Evolutionary conservation across 1,140 invertebrate genomes (phyloP).

Genomic region (Zaprionus inermis): DNA sequence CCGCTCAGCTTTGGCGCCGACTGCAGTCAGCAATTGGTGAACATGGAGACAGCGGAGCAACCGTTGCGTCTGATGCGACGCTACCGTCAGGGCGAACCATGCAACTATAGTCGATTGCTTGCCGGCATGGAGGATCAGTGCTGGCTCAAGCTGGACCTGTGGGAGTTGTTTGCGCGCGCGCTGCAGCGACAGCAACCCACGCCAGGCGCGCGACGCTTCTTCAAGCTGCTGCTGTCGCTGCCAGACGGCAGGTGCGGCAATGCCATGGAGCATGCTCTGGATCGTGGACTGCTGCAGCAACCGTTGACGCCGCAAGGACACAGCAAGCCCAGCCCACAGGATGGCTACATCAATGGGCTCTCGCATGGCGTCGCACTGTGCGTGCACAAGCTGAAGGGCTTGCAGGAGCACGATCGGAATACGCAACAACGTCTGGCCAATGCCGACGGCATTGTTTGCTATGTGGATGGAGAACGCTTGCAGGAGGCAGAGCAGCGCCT

Average conservation of each 20-base stretch:
- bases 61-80: conserved; percentile 66
- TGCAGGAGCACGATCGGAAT: not conserved
- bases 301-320: conserved; percentile 15
- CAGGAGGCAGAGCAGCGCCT: conserved; percentile 20
- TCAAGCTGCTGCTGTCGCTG: conserved; percentile 88
- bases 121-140: conserved; percentile 50
- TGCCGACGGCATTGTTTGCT: conserved; percentile 64
- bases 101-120: conserved; percentile 59
- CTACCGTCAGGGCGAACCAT: conserved; percentile 69
- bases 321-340: not conserved
- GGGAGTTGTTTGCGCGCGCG: conserved; percentile 40
- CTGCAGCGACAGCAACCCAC: not conserved
- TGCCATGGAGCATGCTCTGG: conserved; percentile 60
- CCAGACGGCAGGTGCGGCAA: conserved; percentile 84
- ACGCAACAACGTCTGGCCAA: conserved; percentile 24
- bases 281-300: conserved; percentile 52
- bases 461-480: conserved; percentile 29
- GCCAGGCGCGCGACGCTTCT: conserved; percentile 84
- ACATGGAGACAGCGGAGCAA: conserved; percentile 14
- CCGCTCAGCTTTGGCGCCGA: conserved; percentile 56
- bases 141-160: conserved; percentile 64
- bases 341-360: conserved; percentile 53
- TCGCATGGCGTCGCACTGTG: conserved; percentile 70
- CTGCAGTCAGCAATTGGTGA: conserved; percentile 5
- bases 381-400: conserved; percentile 62